Base-by-base conservation (phyloP, 2,113 vertebrate genomes). In the Phylloscopus whistleri region DNA sequence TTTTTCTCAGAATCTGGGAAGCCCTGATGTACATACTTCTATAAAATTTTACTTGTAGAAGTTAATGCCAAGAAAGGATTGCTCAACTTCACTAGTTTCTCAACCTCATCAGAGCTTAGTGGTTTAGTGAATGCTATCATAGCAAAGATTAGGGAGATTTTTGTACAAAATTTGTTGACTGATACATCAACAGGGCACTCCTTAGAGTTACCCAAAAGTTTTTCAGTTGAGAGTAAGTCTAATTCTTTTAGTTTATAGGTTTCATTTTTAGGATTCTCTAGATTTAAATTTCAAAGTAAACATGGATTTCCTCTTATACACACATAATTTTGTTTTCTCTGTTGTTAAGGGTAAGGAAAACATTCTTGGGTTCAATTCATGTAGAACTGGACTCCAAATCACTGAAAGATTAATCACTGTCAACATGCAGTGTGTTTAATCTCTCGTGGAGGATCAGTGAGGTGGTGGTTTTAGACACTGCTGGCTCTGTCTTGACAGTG, bases 221-320 rank as follows among this genome's bases (percentile, higher is more conserved):
- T 80, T 82, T 92, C 39, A 81, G 53, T 37, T 83, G 35, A 60
- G 17, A 69, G 18, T 33, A 87, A 90, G 35, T 59, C 48, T 52
- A 87, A 94, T 84, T 87, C 89, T 83, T 94, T 89, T 49, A 80
- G 64, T 93, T 96, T 78, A 55, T 46, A 90, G 49, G 49, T 78
- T 91, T 93, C 48, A 64, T 95, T 97, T 82, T 72, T 89, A 8
- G 23, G 35, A 94, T 96, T 78, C 46, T 66, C 49, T 84, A 84
- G 58, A 27, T 89, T 96, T 92, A 92, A 48, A 48, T 97, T 90
- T 93, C 93, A 95, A 89, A 73, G 77, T 94, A 94, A 96, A 81
- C 53, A 84, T 5, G 94, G 51, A 92, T 87, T 85, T 94, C 37
- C 19, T 56, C 30, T 48, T 52, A 26, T 19, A 59, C 3, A 15